Evolutionary conservation across 2,888 invertebrate species (phyloP).

Genomic region (Lutraria lutraria): DNA sequence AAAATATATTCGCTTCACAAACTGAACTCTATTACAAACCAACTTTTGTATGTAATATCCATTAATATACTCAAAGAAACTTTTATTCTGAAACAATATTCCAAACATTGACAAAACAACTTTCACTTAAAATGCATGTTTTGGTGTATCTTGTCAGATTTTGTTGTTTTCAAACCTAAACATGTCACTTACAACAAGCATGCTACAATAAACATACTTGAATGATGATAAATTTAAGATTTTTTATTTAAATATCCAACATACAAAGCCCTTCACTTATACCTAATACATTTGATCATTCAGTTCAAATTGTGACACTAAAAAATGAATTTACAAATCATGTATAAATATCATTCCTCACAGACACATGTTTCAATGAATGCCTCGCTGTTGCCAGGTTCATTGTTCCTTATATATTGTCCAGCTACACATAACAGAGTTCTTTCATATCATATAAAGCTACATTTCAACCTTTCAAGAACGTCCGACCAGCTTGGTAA

Average conservation of each 20-base stretch:
- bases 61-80: not conserved
- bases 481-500: not conserved
- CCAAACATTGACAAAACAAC: not conserved
- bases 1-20: no score
- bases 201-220: not conserved
- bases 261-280: not conserved
- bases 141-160: slow-evolving; percentile 15
- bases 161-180: not conserved
- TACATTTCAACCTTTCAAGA: not conserved
- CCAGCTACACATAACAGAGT: not conserved
- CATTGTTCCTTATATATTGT: not conserved
- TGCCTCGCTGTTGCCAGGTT: slow-evolving; percentile 13
- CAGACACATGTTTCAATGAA: not conserved
- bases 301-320: not conserved
- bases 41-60: not conserved
- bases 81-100: not conserved
- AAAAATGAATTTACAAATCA: not conserved
- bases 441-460: not conserved
- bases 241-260: not conserved
- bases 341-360: not conserved
- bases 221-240: not conserved
- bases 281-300: not conserved
- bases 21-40: no score
- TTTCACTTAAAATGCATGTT: slow-evolving; percentile 8
- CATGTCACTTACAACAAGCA: not conserved